A percentile compares a stretch with the other conserved stretches of the same genome.
Conservation (phyloP, 1,140 invertebrate genomes). For the Drosophila pseudoananassae region DNA sequence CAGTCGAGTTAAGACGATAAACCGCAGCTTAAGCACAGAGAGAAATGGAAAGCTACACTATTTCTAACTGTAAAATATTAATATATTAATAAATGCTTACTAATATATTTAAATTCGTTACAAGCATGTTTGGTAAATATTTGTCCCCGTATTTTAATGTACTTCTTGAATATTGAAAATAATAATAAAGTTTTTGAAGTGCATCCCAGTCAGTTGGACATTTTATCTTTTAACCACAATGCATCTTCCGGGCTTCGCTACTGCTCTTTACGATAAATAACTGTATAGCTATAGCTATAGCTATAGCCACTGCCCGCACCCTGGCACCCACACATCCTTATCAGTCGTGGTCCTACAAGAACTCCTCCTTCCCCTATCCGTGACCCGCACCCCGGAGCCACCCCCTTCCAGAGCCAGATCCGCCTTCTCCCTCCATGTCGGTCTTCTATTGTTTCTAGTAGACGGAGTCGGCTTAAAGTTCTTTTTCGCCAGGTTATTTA, state of each 20-base stretch:
- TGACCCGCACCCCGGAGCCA: constrained; percentile 31
- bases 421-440: background rate
- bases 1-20: constrained; percentile 44
- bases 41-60: background rate
- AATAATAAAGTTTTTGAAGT: background rate
- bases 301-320: constrained; percentile 38
- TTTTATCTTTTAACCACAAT: constrained; percentile 62
- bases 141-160: background rate
- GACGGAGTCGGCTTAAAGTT: constrained; percentile 65
- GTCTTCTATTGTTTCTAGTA: background rate
- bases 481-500: constrained; percentile 64
- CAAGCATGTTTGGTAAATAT: background rate
- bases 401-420: constrained; percentile 5
- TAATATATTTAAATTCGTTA: background rate
- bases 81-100: too few relatives aligned
- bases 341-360: constrained; percentile 44
- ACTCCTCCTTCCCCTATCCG: constrained; percentile 22
- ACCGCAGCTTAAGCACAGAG: constrained; percentile 5
- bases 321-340: constrained; percentile 47
- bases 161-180: background rate
- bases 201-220: background rate
- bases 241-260: constrained; percentile 66
- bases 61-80: too few relatives aligned
- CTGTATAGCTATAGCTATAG: background rate
- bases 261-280: constrained; percentile 32